phyloP scores from a whole-genome alignment of 2,113 vertebrate species.

The Oenanthe oenanthe region DNA sequence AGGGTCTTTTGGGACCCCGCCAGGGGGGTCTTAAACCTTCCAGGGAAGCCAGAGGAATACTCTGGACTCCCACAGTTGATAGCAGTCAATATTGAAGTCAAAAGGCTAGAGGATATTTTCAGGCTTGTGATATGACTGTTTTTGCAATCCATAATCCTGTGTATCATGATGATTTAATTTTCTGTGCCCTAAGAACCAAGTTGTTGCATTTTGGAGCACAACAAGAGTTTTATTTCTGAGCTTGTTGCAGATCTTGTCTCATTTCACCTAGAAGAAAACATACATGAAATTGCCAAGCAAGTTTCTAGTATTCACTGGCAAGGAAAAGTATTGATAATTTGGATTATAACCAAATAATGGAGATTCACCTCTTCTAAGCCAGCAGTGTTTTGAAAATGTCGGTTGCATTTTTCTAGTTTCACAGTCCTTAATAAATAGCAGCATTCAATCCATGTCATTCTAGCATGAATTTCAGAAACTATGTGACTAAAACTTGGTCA shows the following conservation, averaged over 20 bases:
- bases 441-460: rapidly evolving
- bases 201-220: neutral
- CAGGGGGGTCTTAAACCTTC: no score
- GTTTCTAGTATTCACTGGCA: neutral
- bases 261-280: neutral
- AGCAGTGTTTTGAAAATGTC: neutral
- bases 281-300: neutral
- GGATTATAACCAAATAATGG: neutral
- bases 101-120: neutral
- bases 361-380: neutral
- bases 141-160: neutral
- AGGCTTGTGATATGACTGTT: neutral
- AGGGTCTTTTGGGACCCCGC: no score
- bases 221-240: neutral
- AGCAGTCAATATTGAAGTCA: neutral
- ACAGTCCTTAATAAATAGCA: neutral
- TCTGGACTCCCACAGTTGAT: no score
- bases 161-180: neutral
- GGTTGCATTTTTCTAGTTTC: neutral
- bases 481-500: neutral
- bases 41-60: no score
- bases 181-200: neutral
- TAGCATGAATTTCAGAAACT: neutral
- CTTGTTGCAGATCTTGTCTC: neutral
- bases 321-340: neutral